Conservation (phyloP, 2,113 vertebrate genomes). For the Oreochromis tanganicae region DNA sequence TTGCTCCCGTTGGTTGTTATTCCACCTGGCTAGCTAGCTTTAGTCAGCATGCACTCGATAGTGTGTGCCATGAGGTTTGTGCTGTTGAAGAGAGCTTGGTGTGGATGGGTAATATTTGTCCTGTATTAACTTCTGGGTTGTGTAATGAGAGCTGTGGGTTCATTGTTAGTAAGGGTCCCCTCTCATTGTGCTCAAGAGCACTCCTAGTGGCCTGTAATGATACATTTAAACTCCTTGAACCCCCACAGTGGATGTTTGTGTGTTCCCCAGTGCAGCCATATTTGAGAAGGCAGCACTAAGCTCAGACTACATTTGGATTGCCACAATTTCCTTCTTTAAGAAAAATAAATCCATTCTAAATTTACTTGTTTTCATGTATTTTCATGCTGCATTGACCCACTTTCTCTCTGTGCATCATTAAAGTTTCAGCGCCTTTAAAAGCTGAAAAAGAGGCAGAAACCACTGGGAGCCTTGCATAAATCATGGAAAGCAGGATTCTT, state of each 20-base stretch:
- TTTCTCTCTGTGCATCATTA: neutral
- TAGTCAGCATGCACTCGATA: neutral
- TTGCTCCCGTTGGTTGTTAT: neutral
- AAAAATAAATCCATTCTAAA: neutral
- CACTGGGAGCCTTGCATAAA: neutral
- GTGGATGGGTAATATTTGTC: neutral
- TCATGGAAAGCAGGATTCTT: neutral
- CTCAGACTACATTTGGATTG: neutral
- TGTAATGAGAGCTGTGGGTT: neutral
- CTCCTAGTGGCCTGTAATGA: neutral
- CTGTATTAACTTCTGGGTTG: neutral
- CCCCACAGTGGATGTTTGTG: neutral
- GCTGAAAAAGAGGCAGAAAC: neutral
- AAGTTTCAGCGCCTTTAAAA: neutral
- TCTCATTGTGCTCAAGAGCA: neutral
- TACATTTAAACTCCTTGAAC: neutral
- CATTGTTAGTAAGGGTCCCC: neutral
- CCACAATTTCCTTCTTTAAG: neutral
- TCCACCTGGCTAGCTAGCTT: neutral
- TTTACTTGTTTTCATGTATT: neutral
- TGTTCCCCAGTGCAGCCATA: neutral
- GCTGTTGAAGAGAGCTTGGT: neutral
- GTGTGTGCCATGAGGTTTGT: neutral
- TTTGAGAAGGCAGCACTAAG: neutral
- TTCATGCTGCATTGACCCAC: neutral